phyloP scores from a whole-genome alignment of 2,888 invertebrate species.

The Hyposoter didymator region DNA sequence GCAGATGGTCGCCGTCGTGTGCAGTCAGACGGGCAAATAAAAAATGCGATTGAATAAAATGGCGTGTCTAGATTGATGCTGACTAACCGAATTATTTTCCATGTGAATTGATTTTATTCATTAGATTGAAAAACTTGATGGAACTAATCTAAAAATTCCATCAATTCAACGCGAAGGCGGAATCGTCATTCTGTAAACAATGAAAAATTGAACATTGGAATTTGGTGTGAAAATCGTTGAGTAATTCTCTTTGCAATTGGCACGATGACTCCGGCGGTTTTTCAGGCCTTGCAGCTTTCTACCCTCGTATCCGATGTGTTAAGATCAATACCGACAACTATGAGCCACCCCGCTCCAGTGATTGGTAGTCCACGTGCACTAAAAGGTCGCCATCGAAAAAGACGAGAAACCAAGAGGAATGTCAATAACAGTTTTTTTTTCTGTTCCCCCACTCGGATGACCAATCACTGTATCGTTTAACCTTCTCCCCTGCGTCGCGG shows the following conservation, averaged over 20 bases:
- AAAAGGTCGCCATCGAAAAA: constrained; percentile 32
- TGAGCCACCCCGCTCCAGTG: constrained; percentile 1
- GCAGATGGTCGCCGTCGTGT: neutral
- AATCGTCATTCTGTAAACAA: neutral
- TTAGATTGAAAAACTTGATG: neutral
- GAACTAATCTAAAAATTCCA: neutral
- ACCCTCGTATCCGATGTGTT: constrained; percentile 20
- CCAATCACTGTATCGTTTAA: constrained; percentile 44
- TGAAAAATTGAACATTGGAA: constrained; percentile 6
- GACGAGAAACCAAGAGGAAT: constrained; percentile 12
- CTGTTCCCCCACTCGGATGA: constrained; percentile 7
- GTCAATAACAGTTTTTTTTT: constrained; percentile 33
- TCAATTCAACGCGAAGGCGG: neutral
- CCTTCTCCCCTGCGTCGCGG: neutral
- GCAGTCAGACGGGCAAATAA: neutral
- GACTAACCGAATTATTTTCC: neutral
- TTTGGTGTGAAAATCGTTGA: constrained; percentile 14
- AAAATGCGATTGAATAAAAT: neutral
- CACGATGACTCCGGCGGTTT: constrained; percentile 49
- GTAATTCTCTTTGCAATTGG: constrained; percentile 59
- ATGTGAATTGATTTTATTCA: neutral
- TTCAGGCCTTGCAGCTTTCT: constrained; percentile 14
- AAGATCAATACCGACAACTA: constrained; percentile 4
- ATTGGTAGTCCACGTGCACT: constrained; percentile 16
- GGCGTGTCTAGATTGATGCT: neutral